Evolutionary conservation across 2,113 vertebrate species (phyloP), one percentile per base, ranked within the genome.

Genomic region (Antigone vipio): DNA sequence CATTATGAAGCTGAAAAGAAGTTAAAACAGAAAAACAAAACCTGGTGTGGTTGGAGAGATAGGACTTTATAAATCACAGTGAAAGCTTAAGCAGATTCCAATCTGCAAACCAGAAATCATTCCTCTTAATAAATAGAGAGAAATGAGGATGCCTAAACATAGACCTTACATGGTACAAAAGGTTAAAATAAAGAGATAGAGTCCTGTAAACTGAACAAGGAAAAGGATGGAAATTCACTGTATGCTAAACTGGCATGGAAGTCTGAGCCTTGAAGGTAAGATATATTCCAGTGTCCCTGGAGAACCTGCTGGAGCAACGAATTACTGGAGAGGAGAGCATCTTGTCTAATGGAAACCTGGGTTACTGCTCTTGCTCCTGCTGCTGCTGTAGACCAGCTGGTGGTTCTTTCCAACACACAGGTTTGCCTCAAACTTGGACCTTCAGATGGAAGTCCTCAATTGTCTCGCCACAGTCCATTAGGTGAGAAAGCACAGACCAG

Each of bases 1-100:
- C 95, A 94, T 97, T 98, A 97, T 52, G 92, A 97, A 96, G 88
- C 92, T 91, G 96, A 88, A 97, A 97, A 95, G 62, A 92, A 93
- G 92, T 91, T 79, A 86, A 95, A 97, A 91, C 69, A 96, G 88
- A 87, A 94, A 98, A 98, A 90, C 94, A 97, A 97, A 93, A 56
- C 67, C 56, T 38, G 38, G 27, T 67, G 91, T 27, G 20, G 66
- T 78, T 80, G 91, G 89, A 89, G 69, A 96, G 88, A 87, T 23
- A 59, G 90, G 76, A 22, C 74, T 91, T 88, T 55, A 78, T 91
- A 79, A 93, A 94, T 96, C 64, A 80, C 66, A 66, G 40, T 63
- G 86, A 91, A 95, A 92, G 53, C 77, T 76, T 78, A 87, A 93
- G 60, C 34, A 90, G 82, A 60, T 94, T 84, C 80, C 63, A 95